Evolutionary conservation across 2,797 vertebrate species (phyloP).

Genomic region (Geotria australis): DNA sequence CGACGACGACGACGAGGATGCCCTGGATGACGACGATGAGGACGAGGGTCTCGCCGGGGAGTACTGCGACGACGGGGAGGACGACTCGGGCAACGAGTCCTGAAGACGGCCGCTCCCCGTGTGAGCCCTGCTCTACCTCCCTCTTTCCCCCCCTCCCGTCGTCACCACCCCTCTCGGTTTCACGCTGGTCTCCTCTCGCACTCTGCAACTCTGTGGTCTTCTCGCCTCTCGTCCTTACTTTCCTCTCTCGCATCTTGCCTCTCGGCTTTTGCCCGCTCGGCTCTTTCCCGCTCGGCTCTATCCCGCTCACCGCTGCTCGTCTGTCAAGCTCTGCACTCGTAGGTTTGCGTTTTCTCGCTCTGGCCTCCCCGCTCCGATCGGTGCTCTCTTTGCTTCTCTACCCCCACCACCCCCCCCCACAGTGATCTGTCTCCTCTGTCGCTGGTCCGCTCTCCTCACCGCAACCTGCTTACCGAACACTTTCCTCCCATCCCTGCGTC

Average conservation of each 20-base stretch:
- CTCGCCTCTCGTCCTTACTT: not conserved
- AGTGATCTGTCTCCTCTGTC: too few relatives aligned
- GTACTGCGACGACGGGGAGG: conserved; percentile 42
- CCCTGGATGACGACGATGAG: conserved; percentile 55
- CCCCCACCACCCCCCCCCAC: too few relatives aligned
- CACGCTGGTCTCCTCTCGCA: not conserved
- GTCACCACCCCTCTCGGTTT: not conserved
- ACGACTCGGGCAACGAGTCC: conserved; percentile 91
- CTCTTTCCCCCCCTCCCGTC: not conserved
- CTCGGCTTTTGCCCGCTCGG: not conserved
- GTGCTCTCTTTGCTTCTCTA: too few relatives aligned
- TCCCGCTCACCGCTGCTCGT: not conserved
- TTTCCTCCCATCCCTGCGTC: too few relatives aligned
- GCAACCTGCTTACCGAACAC: too few relatives aligned
- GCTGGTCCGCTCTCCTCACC: too few relatives aligned
- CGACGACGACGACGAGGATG: conserved; percentile 69
- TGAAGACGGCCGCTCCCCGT: conserved; percentile 27
- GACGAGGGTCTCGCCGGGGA: too few relatives aligned
- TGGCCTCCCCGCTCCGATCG: not conserved
- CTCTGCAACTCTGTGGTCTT: not conserved
- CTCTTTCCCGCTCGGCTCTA: not conserved
- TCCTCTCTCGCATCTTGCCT: not conserved
- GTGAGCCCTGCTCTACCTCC: not conserved
- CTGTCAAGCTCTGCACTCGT: not conserved
- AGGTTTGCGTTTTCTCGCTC: not conserved